Percentiles rank a stretch among this genome's conserved stretches.
Conservation (phyloP, 2,113 vertebrate species). For the Nothocercus julius region DNA sequence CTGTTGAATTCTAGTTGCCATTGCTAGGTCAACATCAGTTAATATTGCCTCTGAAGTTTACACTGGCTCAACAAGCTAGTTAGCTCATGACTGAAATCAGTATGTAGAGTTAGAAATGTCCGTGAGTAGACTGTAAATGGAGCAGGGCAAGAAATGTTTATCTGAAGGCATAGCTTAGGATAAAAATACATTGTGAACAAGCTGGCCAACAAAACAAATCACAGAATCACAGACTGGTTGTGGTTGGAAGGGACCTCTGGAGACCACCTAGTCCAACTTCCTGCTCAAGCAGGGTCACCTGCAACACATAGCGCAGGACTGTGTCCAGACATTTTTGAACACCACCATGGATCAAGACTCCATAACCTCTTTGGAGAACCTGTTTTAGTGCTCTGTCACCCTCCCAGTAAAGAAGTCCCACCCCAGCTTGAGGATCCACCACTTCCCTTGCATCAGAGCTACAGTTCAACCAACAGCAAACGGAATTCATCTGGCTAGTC, state of each 20-base stretch:
- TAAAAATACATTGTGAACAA: not conserved
- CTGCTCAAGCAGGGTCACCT: no score
- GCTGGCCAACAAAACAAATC: not conserved
- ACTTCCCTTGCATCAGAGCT: not conserved
- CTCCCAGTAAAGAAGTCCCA: no score
- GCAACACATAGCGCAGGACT: no score
- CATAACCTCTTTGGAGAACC: no score
- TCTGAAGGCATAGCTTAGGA: not conserved
- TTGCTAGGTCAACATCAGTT: not conserved
- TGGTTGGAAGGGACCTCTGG: no score
- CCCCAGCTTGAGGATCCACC: accelerated
- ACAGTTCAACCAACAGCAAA: not conserved
- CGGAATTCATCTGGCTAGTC: not conserved
- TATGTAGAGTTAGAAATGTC: not conserved
- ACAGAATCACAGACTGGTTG: no score
- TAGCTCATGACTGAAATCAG: not conserved
- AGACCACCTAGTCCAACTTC: no score
- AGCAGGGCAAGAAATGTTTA: not conserved
- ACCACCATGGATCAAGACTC: no score
- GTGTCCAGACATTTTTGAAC: no score
- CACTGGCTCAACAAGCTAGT: not conserved
- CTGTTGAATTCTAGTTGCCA: not conserved
- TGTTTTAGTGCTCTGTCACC: no score
- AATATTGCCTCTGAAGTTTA: not conserved
- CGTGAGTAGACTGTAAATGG: not conserved